Percentiles rank a stretch among this genome's conserved stretches.
These are phyloP conservation scores for Sylvilagus floridanus DNA, from an alignment of 2,797 vertebrate genomes.

Conservation along the genomic window DNA sequence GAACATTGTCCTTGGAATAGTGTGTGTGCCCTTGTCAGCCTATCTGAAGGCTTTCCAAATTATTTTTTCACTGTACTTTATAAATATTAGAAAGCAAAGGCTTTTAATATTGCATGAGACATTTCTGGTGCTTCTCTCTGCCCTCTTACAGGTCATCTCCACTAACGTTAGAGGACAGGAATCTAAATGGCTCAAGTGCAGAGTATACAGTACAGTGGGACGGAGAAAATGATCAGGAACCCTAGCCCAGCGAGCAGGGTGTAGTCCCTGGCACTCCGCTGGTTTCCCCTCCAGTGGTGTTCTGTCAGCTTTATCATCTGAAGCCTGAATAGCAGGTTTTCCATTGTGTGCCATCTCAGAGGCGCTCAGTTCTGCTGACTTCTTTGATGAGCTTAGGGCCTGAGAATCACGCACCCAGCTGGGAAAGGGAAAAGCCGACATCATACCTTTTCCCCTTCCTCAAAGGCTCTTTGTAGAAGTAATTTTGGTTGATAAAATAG, in stretches of 20 bases:
- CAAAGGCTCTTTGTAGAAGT: constrained; percentile 44
- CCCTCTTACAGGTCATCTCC: background rate
- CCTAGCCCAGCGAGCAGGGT: background rate
- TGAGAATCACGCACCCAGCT: constrained; percentile 58
- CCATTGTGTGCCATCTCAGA: constrained; percentile 57
- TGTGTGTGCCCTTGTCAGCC: background rate
- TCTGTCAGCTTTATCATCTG: constrained; percentile 30
- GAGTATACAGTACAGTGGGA: background rate
- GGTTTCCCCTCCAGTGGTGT: background rate
- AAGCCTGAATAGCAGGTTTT: constrained; percentile 57
- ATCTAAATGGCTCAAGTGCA: background rate
- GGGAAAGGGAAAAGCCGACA: constrained; percentile 46
- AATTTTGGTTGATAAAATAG: constrained; percentile 67
- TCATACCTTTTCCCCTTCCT: constrained; percentile 29
- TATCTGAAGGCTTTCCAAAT: constrained; percentile 55
- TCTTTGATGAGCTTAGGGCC: constrained; percentile 55
- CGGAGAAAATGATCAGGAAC: background rate
- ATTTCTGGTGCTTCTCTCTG: background rate
- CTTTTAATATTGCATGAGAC: constrained; percentile 45
- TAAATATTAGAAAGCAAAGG: constrained; percentile 44
- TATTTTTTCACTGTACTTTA: constrained; percentile 33
- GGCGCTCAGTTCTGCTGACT: constrained; percentile 65
- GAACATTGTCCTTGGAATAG: background rate
- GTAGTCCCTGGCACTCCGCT: background rate
- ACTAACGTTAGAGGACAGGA: constrained; percentile 22